Conservation (phyloP, 2,113 vertebrate species). For the Opisthocomus hoazin region DNA sequence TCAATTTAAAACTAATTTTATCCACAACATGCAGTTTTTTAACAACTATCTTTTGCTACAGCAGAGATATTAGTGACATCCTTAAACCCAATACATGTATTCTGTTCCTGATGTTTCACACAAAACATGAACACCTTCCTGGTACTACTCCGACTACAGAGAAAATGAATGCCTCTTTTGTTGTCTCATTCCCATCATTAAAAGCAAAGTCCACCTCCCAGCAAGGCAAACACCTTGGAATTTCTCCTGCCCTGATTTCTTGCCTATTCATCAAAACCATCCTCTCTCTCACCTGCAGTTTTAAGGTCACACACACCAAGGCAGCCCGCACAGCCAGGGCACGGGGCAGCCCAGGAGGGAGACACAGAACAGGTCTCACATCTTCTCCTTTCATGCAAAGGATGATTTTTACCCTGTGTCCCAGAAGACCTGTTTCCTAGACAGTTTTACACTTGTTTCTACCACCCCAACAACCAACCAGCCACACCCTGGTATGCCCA, state of each 20-base stretch:
- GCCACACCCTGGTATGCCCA: not conserved
- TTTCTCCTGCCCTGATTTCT: not conserved
- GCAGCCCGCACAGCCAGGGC: rapidly evolving
- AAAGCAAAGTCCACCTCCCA: not conserved
- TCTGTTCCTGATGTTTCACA: not conserved
- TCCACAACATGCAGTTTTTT: not conserved
- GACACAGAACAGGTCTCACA: not conserved
- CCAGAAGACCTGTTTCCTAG: not conserved
- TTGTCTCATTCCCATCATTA: not conserved
- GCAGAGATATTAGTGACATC: not conserved
- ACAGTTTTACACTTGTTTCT: not conserved
- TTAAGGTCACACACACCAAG: not conserved
- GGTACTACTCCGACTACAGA: not conserved
- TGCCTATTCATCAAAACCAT: not conserved
- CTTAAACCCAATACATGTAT: not conserved
- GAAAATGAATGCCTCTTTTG: not conserved
- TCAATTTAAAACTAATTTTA: conserved; percentile 20
- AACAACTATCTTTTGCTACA: not conserved
- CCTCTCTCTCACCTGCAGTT: not conserved
- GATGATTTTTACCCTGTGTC: not conserved
- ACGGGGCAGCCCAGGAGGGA: not conserved
- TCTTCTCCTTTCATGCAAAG: not conserved
- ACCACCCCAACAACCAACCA: not conserved
- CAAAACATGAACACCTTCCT: not conserved
- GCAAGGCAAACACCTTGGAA: not conserved